Conservation (phyloP, 2,888 invertebrate genomes). For the Diabrotica balteata region DNA sequence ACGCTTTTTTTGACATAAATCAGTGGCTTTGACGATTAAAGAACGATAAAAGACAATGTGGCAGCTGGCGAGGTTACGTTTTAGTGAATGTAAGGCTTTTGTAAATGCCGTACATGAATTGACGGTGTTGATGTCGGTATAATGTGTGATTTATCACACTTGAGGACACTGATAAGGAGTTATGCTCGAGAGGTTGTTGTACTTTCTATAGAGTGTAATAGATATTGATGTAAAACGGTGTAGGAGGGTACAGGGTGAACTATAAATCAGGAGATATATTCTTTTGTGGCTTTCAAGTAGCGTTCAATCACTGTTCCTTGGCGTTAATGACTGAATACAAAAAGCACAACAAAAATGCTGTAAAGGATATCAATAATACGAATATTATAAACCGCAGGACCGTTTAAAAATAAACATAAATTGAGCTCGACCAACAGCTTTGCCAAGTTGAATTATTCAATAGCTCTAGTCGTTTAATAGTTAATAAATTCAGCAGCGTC, state of each 20-base stretch:
- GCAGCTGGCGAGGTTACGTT: constrained; percentile 20
- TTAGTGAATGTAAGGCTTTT: constrained; percentile 31
- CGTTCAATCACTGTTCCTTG: no score
- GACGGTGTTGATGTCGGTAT: constrained; percentile 33
- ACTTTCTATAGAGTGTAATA: neutral
- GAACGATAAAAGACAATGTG: constrained; percentile 34
- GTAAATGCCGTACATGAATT: constrained; percentile 29
- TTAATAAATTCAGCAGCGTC: neutral
- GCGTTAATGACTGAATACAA: no score
- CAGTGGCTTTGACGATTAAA: constrained; percentile 35
- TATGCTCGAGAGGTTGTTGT: constrained; percentile 6
- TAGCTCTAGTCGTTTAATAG: neutral
- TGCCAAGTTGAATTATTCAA: no score
- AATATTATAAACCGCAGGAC: no score
- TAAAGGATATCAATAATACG: neutral
- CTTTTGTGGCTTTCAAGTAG: no score
- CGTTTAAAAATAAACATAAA: no score
- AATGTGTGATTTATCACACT: constrained; percentile 28
- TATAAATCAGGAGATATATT: no score
- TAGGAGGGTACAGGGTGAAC: neutral
- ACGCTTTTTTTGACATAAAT: constrained; percentile 35
- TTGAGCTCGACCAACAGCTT: no score
- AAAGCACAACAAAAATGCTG: neutral
- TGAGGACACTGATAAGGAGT: constrained; percentile 23
- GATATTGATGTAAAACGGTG: no score